A percentile compares a stretch with the other conserved stretches of the same genome.
Evolutionary conservation across 2,113 vertebrate species (phyloP).

Genomic region (Hipposideros armiger): DNA sequence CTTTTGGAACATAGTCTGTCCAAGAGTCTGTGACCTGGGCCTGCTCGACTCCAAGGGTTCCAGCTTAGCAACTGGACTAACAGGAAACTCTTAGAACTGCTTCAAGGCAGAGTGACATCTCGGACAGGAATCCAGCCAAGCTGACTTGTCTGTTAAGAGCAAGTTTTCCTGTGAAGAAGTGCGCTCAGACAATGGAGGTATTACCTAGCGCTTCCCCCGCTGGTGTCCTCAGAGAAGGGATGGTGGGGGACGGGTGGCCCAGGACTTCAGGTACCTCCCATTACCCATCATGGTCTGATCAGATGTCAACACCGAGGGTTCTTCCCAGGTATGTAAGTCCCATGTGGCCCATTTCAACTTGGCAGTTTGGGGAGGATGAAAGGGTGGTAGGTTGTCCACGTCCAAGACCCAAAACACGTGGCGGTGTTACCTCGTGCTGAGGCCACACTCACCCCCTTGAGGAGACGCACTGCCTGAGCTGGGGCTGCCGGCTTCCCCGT

Average conservation of each 20-base stretch:
- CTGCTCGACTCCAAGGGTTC: no score
- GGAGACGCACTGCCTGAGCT: no score
- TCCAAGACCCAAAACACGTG: fast-evolving
- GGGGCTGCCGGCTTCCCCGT: background rate
- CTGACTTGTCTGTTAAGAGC: background rate
- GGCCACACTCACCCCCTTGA: fast-evolving
- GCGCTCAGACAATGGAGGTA: background rate
- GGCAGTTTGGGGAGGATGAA: background rate
- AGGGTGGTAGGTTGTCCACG: background rate
- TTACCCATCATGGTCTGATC: fast-evolving
- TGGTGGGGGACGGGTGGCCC: no score
- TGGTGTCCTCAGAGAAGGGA: background rate
- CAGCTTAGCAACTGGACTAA: background rate
- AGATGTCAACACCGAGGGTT: background rate
- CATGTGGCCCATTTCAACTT: background rate
- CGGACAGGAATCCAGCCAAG: background rate
- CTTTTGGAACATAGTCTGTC: background rate
- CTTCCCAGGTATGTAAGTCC: background rate
- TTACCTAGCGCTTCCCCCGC: background rate
- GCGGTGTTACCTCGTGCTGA: background rate
- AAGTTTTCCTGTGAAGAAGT: background rate
- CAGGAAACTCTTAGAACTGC: background rate
- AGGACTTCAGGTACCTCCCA: background rate
- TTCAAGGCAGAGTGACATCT: background rate
- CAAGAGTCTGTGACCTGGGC: background rate